These are phyloP conservation scores for Euleptes europaea DNA, from an alignment of 2,113 vertebrate genomes.

Conservation along the genomic window DNA sequence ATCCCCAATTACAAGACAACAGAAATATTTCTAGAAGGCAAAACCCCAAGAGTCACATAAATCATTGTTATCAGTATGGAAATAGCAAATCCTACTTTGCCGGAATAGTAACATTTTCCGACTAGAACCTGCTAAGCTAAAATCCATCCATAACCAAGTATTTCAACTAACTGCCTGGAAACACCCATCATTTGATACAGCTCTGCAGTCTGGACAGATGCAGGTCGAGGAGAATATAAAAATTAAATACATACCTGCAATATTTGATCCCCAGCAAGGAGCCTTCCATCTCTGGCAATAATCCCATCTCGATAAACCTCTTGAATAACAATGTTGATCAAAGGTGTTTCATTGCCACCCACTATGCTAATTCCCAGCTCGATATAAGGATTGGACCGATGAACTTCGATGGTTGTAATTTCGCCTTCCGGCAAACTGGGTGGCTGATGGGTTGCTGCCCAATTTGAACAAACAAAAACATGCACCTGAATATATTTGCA, in stretches of 20 bases:
- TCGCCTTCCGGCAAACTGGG: constrained; percentile 95
- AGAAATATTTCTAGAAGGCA: constrained; percentile 25
- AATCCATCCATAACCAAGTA: constrained; percentile 36
- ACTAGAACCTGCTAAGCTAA: constrained; percentile 54
- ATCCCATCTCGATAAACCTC: constrained; percentile 96
- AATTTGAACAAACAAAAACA: constrained; percentile 53
- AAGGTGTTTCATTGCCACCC: constrained; percentile 95
- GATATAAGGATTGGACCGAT: constrained; percentile 93
- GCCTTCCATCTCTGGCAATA: constrained; percentile 93
- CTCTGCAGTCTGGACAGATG: constrained; percentile 37
- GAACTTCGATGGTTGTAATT: constrained; percentile 95
- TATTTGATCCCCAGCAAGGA: constrained; percentile 97
- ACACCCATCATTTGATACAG: constrained; percentile 38
- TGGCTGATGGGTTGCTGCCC: constrained; percentile 81
- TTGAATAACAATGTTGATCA: constrained; percentile 98
- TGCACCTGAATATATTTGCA: constrained; percentile 40
- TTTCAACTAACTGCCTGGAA: constrained; percentile 19
- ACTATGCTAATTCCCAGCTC: constrained; percentile 97
- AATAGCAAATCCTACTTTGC: constrained; percentile 33
- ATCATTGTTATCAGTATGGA: constrained; percentile 9
- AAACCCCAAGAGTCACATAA: not conserved
- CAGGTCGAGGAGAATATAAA: constrained; percentile 36
- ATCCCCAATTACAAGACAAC: constrained; percentile 30
- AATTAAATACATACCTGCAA: constrained; percentile 84
- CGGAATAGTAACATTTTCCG: constrained; percentile 55